phyloP scores from a whole-genome alignment of 2,888 invertebrate species.

The Papilio elwesi region DNA sequence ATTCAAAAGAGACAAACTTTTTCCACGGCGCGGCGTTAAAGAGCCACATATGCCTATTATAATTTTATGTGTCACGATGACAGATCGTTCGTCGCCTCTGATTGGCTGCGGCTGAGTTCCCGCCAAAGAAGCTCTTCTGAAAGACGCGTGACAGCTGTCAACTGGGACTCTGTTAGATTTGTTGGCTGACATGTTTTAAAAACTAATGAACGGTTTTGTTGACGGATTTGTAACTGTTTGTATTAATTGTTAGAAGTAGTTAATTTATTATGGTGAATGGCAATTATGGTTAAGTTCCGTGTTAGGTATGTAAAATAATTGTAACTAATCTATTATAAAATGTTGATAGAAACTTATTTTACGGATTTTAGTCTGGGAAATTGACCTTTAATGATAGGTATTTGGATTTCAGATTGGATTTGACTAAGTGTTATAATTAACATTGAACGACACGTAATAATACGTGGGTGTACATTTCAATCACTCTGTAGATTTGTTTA shows the following conservation, averaged over 20 bases:
- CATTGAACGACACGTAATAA: too few relatives aligned
- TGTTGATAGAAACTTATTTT: neutral
- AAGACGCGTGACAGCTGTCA: constrained; percentile 74
- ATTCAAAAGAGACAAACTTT: neutral
- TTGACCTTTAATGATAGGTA: neutral
- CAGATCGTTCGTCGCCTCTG: constrained; percentile 72
- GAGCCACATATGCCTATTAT: constrained; percentile 18
- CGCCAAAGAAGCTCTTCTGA: constrained; percentile 63
- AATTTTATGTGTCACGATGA: constrained; percentile 49
- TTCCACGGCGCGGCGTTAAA: neutral
- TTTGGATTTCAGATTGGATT: neutral
- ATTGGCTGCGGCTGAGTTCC: constrained; percentile 66
- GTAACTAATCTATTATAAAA: too few relatives aligned
- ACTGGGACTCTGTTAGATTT: constrained; percentile 64
- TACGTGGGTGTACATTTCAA: neutral
- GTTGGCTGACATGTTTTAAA: constrained; percentile 67
- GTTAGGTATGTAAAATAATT: neutral
- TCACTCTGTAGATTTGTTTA: neutral
- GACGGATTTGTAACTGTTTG: constrained; percentile 39
- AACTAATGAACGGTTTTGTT: constrained; percentile 52
- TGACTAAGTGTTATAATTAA: too few relatives aligned
- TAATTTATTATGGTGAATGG: constrained; percentile 23
- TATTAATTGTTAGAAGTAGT: constrained; percentile 26
- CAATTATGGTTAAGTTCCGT: neutral
- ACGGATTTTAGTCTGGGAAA: constrained; percentile 8